Base-by-base conservation (phyloP, 2,888 invertebrate genomes). In the Clepsis dumicolana region DNA sequence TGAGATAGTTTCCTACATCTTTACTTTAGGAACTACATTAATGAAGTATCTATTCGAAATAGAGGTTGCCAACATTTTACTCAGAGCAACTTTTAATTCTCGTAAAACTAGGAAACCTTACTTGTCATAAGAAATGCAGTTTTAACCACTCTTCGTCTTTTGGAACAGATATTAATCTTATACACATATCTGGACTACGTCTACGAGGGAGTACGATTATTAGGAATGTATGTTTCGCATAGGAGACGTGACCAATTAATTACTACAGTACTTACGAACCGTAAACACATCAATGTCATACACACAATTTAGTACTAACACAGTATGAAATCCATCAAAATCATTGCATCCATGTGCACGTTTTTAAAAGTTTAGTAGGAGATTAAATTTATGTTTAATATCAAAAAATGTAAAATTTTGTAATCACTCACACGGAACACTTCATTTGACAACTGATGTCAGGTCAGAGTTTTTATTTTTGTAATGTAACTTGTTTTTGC, bases 251-350 rank as follows among this genome's bases (percentile, higher is more conserved):
- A 89, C 84, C 81, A 85, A 84, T 82, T 80, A 84, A 79, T 79
- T 79, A 76, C 76, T 79, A 75, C 76, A 75, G 76, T 81, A 89
- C 48, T 21, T 48, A 48, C 87, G 83, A 81, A 88, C 88, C 88
- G 85, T 89, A 88, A 88, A 88, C 85, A 88, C 89, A 87, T 86
- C 77, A 88, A 89, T 82, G 84, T 78, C 80, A 81, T 77, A 71
- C 83, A 83, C 74, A 52, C 71, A 65, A 65, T 50, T 66, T 59
- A 62, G 27, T 60, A 25, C 57, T 48, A 71, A 54, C 63, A 18
- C 50, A 41, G 32, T 41, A 32, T 16, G 25, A 56, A 38, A 69
- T 50, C 56, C 59, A 70, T 61, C 61, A 65, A 62, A 44, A 57
- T 41, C 52, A 35, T 16, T 59, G 62, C 24, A 32, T 32, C 52